A percentile compares a stretch with the other conserved stretches of the same genome.
These are phyloP conservation scores for Eumeta japonica DNA, from an alignment of 1,140 invertebrate genomes.

Conservation along the genomic window DNA sequence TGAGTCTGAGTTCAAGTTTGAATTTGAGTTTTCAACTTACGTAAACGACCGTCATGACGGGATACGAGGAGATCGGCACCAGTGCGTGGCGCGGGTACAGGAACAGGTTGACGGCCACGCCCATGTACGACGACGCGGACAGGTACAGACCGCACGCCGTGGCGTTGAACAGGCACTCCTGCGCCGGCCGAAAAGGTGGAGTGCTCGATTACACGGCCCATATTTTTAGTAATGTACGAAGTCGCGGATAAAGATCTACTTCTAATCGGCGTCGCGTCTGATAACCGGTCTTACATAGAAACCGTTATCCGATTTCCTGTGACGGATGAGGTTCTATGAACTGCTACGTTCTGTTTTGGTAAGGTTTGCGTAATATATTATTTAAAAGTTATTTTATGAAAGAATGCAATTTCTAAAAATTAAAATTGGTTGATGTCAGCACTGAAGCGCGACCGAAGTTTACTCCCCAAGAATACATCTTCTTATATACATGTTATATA, in stretches of 20 bases:
- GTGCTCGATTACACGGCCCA: neutral
- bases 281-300: neutral
- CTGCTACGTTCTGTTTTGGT: neutral
- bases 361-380: no score
- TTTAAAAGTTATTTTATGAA: no score
- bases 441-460: no score
- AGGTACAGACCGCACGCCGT: conserved; percentile 74
- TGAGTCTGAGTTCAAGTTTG: no score
- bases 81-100: conserved; percentile 65
- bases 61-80: conserved; percentile 66
- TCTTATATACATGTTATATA: no score
- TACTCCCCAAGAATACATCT: no score
- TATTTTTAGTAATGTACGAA: neutral
- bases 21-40: no score
- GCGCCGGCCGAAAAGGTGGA: conserved; percentile 7
- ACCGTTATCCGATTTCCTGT: neutral
- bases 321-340: neutral
- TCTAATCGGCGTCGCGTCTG: neutral
- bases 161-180: conserved; percentile 78
- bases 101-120: conserved; percentile 71
- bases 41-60: conserved; percentile 79
- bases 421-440: no score
- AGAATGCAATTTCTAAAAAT: no score
- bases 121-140: conserved; percentile 72
- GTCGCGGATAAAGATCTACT: neutral